Evolutionary conservation across 2,888 invertebrate genomes (phyloP), one percentile per base, ranked within the genome.

Genomic region (Trachelus troglodyta): DNA sequence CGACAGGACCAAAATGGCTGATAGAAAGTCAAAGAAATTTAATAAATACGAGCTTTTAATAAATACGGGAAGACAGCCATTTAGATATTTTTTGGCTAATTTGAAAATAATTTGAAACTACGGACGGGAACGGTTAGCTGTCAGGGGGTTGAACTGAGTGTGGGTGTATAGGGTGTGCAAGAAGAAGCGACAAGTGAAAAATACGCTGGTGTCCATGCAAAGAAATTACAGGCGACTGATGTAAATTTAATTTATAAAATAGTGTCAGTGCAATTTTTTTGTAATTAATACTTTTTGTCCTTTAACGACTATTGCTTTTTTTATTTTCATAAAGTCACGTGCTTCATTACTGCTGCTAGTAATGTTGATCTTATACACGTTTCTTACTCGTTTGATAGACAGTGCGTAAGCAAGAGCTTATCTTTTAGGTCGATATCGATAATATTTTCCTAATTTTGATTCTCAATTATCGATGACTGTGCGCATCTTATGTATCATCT

Each of bases 21-120:
- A 40, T 23, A 56, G 3, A 23, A 40, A 56, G 81, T 81, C 84
- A 81, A 85, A 84, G 83, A 85, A 83, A 87, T 86, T 87, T 86
- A 86, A 86, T 87, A 87, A 86, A 83, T 83, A 81, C 81, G 79
- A 75, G 23, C 40, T 23, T 56, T n/a, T n/a, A n/a, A n/a, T n/a
- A n/a, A n/a, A n/a, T n/a, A n/a, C n/a, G 6, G 31, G 9, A 33
- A 31, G 2, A 11, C 75, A 81, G 12, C 76, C 78, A 75, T 81
- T 81, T 34, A 33, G 77, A 77, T 80, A 85, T 86, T 85, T 81
- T 82, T 83, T 78, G 31, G 76, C 79, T 86, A 87, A 87, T 86
- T 81, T 77, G 83, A 76, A 79, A 81, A 83, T 86, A 83, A 86
- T 86, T 86, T 77, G 76, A 79, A 75, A 77, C 76, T 71, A 75